phyloP scores from a whole-genome alignment of 2,113 vertebrate species.

The Centropus unirufus region DNA sequence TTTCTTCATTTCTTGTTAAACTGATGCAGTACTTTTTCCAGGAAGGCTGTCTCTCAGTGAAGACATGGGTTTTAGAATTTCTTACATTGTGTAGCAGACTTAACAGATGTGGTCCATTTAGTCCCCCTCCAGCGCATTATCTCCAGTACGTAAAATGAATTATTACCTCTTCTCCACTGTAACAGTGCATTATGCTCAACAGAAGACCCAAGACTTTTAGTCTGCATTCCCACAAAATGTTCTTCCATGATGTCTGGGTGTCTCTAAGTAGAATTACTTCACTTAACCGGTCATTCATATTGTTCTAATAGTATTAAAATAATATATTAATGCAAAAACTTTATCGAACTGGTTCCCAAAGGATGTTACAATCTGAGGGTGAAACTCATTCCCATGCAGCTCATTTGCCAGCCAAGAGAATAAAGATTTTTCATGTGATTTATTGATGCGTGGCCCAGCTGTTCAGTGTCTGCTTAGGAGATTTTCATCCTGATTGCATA shows the following conservation, averaged over 20 bases:
- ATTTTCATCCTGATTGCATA: background rate
- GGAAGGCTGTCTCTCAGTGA: background rate
- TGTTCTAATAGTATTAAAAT: background rate
- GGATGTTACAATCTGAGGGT: background rate
- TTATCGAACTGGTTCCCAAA: background rate
- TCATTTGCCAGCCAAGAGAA: background rate
- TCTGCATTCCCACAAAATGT: background rate
- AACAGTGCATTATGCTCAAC: background rate
- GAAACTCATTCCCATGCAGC: conserved; percentile 1
- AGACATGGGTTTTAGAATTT: conserved; percentile 33
- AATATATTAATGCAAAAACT: background rate
- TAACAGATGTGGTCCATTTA: conserved; percentile 55
- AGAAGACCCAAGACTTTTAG: conserved; percentile 1
- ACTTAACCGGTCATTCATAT: background rate
- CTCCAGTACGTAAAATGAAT: conserved; percentile 53
- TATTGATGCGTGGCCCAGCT: conserved; percentile 27
- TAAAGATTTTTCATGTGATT: background rate
- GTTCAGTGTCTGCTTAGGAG: conserved; percentile 24
- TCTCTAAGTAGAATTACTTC: background rate
- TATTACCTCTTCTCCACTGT: conserved; percentile 28
- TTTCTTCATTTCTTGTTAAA: background rate
- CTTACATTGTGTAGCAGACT: conserved; percentile 9
- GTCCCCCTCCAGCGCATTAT: conserved; percentile 47
- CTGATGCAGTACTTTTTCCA: background rate
- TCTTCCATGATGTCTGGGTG: background rate